Percentiles rank a stretch among this genome's conserved stretches.
Evolutionary conservation across 2,888 invertebrate genomes (phyloP).

Genomic region (Hoplodrina blanda): DNA sequence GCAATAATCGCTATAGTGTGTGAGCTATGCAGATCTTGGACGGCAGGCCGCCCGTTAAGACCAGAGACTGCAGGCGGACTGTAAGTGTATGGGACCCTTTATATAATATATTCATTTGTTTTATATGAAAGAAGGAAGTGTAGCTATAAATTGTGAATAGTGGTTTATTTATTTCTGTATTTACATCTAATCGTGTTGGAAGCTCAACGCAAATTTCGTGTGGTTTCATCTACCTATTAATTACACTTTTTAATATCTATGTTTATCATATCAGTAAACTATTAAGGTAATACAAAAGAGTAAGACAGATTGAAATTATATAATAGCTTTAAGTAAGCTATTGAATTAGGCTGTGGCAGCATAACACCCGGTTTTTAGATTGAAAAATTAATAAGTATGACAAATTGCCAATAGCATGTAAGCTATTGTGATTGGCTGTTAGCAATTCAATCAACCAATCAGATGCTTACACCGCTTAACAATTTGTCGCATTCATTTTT

Average conservation of each 20-base stretch:
- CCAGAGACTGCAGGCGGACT: too few relatives aligned
- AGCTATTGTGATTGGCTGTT: background rate
- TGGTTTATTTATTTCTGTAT: slow-evolving; percentile 82
- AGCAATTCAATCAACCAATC: background rate
- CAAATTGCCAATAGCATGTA: too few relatives aligned
- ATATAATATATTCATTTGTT: slow-evolving; percentile 34
- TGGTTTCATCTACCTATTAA: slow-evolving; percentile 82
- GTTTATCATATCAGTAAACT: slow-evolving; percentile 68
- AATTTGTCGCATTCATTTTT: background rate
- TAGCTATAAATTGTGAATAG: slow-evolving; percentile 58
- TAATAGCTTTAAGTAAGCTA: slow-evolving; percentile 34
- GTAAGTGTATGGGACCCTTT: too few relatives aligned
- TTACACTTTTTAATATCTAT: slow-evolving; percentile 70
- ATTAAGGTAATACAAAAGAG: slow-evolving; percentile 49
- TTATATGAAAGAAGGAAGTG: slow-evolving; percentile 52
- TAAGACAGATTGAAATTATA: slow-evolving; percentile 14
- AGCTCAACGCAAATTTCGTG: slow-evolving; percentile 91
- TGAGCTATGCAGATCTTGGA: too few relatives aligned
- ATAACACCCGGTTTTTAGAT: background rate
- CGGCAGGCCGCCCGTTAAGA: too few relatives aligned
- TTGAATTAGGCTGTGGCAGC: slow-evolving; percentile 30
- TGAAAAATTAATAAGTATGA: too few relatives aligned
- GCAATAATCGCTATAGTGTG: too few relatives aligned
- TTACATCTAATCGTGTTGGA: slow-evolving; percentile 91
- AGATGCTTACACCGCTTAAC: background rate